Evolutionary conservation across 2,797 vertebrate genomes (phyloP).

Genomic region (Periophthalmus magnuspinnatus): DNA sequence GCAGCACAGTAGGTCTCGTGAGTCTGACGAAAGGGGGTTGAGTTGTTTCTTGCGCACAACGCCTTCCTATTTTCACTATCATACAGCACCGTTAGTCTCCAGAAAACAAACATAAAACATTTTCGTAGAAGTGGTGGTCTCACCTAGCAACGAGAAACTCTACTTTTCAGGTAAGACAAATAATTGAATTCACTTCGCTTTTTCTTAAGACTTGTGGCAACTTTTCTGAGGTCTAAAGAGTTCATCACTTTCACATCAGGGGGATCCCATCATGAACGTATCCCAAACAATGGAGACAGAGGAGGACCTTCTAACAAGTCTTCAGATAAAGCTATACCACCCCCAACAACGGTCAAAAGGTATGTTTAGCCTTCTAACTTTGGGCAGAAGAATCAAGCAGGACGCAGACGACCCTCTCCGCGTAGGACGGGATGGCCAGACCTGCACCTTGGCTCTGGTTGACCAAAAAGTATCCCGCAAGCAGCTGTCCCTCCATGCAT

Average conservation of each 20-base stretch:
- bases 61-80: neutral
- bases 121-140: neutral
- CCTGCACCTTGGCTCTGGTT: slow-evolving; percentile 78
- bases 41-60: neutral
- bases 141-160: neutral
- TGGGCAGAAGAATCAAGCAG: slow-evolving; percentile 60
- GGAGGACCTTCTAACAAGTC: slow-evolving; percentile 80
- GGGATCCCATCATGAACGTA: slow-evolving; percentile 44
- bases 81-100: neutral
- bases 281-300: slow-evolving; percentile 83
- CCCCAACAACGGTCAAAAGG: slow-evolving; percentile 71
- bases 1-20: slow-evolving; percentile 36
- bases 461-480: slow-evolving; percentile 84
- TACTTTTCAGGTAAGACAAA: slow-evolving; percentile 34
- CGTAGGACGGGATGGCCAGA: slow-evolving; percentile 81
- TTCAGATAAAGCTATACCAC: slow-evolving; percentile 84
- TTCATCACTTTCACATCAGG: neutral
- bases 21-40: slow-evolving; percentile 1
- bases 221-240: neutral
- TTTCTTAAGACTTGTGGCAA: neutral
- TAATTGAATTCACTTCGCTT: neutral
- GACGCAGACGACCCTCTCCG: slow-evolving; percentile 75
- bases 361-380: slow-evolving; percentile 74
- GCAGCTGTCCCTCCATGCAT: slow-evolving; percentile 84
- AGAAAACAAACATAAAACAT: neutral